These are phyloP conservation scores for Rhabditophanes sp. DNA, from an alignment of 2,888 invertebrate species.

Conservation along the genomic window DNA sequence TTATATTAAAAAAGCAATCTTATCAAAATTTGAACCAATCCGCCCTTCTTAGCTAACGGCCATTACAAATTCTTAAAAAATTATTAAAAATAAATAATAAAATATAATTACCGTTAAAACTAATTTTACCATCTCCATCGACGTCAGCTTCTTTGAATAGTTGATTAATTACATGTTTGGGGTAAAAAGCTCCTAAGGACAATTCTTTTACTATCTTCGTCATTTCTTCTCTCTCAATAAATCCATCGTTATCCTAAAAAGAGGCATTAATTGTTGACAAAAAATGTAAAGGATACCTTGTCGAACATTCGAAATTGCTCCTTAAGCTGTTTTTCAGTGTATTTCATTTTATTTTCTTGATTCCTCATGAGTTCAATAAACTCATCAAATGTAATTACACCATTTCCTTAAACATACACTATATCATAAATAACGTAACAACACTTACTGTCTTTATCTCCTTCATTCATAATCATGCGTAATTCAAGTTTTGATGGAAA, in stretches of 20 bases:
- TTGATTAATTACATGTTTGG: conserved; percentile 26
- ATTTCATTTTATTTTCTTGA: conserved; percentile 14
- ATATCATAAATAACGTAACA: conserved; percentile 1
- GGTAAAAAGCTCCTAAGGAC: conserved; percentile 28
- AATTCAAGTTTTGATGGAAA: conserved; percentile 34
- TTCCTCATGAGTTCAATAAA: conserved; percentile 33
- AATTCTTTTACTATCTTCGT: conserved; percentile 30
- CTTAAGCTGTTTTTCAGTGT: conserved; percentile 24
- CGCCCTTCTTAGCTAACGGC: conserved; percentile 39
- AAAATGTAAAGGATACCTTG: conserved; percentile 13
- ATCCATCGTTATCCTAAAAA: conserved; percentile 40
- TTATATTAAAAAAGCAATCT: too few relatives aligned
- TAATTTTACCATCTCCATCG: conserved; percentile 40
- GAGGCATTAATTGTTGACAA: background rate
- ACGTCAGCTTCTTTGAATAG: conserved; percentile 39
- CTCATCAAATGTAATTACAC: conserved; percentile 40
- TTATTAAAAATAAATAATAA: conserved; percentile 5
- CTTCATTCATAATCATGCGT: conserved; percentile 35
- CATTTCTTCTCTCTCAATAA: conserved; percentile 39
- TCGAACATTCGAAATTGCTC: conserved; percentile 40
- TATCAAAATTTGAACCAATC: too few relatives aligned
- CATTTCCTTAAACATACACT: conserved; percentile 28
- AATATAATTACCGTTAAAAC: conserved; percentile 28
- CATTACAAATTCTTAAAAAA: conserved; percentile 31
- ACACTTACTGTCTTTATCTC: conserved; percentile 34